Evolutionary conservation across 2,888 invertebrate genomes (phyloP).

Genomic region (Athrips mouffetella): DNA sequence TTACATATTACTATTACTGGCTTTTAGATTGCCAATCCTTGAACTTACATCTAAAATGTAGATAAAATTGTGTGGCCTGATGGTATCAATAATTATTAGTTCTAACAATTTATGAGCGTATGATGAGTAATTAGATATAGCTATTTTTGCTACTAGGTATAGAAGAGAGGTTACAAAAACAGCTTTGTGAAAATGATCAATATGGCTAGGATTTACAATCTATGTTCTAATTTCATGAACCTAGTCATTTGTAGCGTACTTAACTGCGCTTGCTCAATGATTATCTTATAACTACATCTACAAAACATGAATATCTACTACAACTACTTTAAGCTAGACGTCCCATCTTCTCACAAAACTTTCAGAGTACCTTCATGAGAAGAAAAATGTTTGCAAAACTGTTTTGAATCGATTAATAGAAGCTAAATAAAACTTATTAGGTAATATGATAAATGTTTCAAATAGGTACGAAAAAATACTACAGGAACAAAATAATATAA

Average conservation of each 20-base stretch:
- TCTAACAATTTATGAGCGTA: constrained; percentile 48
- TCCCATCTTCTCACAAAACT: constrained; percentile 74
- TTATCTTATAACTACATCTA: constrained; percentile 67
- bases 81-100: constrained; percentile 35
- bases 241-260: constrained; percentile 47
- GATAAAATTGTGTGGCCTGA: constrained; percentile 39
- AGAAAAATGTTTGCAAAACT: constrained; percentile 79
- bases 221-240: constrained; percentile 48
- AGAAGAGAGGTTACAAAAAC: constrained; percentile 52
- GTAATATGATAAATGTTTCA: constrained; percentile 41
- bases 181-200: constrained; percentile 48
- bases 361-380: constrained; percentile 74
- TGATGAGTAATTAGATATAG: constrained; percentile 47
- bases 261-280: constrained; percentile 52
- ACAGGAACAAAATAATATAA: constrained; percentile 56
- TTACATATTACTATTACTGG: constrained; percentile 29
- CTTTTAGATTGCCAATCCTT: constrained; percentile 34
- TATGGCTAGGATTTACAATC: constrained; percentile 53
- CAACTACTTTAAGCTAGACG: constrained; percentile 71
- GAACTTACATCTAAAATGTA: constrained; percentile 48
- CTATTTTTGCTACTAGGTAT: constrained; percentile 54
- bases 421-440: constrained; percentile 57
- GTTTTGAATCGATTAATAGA: constrained; percentile 56
- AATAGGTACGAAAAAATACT: constrained; percentile 59
- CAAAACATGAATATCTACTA: constrained; percentile 60